These are phyloP conservation scores for Rhynchopsitta pachyrhyncha DNA, from an alignment of 2,113 vertebrate genomes.

Conservation along the genomic window DNA sequence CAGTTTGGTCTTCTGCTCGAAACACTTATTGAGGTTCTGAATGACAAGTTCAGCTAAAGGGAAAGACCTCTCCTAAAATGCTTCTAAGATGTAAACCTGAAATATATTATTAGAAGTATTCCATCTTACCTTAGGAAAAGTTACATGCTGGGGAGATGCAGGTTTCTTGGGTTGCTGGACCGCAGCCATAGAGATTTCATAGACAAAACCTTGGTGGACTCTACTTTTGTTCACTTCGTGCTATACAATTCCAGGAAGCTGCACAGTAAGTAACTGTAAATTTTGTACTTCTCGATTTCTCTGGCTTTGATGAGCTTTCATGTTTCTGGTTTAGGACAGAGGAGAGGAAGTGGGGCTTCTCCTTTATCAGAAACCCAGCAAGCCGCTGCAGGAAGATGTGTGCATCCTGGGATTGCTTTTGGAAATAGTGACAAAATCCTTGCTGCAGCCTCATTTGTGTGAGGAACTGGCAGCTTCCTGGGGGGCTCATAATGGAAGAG, in stretches of 20 bases:
- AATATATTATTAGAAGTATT: background rate
- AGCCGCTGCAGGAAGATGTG: background rate
- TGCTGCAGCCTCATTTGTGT: rapidly evolving
- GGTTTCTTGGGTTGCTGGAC: background rate
- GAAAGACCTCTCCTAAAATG: background rate
- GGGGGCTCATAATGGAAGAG: background rate
- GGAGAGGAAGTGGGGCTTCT: background rate
- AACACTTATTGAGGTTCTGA: background rate
- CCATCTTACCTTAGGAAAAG: background rate
- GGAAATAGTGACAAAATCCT: background rate
- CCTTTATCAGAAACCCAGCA: background rate
- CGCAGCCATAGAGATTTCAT: rapidly evolving
- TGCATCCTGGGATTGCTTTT: rapidly evolving
- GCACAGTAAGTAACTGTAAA: background rate
- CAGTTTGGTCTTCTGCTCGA: background rate
- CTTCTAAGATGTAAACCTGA: background rate
- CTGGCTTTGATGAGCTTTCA: background rate
- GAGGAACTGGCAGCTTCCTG: background rate
- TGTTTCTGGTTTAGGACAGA: background rate
- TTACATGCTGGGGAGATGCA: background rate
- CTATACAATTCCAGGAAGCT: background rate
- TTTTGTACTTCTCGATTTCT: rapidly evolving
- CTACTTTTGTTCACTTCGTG: rapidly evolving
- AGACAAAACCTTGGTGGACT: background rate
- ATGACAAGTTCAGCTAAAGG: background rate